A percentile compares a stretch with the other conserved stretches of the same genome.
Evolutionary conservation across 2,113 vertebrate species (phyloP).

Genomic region (Lipophrys pholis): DNA sequence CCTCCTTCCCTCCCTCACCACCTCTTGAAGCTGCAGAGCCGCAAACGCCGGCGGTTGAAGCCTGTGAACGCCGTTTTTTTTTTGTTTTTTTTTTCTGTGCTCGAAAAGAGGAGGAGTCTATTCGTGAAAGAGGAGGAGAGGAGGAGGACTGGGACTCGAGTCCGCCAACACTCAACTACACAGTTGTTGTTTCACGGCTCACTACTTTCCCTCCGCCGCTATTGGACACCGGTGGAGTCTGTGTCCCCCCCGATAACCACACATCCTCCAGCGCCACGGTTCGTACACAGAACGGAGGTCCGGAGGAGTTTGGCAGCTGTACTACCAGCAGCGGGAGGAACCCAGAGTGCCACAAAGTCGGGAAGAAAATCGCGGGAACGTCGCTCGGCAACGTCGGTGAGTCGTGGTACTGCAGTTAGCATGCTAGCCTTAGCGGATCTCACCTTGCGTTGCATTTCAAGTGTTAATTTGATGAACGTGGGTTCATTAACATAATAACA

Average conservation of each 20-base stretch:
- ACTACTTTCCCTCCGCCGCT: constrained; percentile 18
- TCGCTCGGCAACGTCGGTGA: constrained; percentile 55
- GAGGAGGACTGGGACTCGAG: constrained; percentile 13
- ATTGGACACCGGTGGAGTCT: constrained; percentile 7
- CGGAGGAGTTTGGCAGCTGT: background rate
- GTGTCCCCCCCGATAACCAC: background rate
- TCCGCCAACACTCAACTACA: constrained; percentile 16
- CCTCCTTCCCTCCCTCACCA: constrained; percentile 15
- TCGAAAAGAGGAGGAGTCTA: constrained; percentile 76
- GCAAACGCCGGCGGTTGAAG: constrained; percentile 34
- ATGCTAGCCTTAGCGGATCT: constrained; percentile 22
- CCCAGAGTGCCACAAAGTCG: background rate
- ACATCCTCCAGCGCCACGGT: background rate
- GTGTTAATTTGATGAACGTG: background rate
- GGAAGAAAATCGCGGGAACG: constrained; percentile 57
- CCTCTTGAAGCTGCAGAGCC: no score
- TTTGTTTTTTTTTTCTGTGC: background rate
- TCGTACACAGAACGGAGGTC: background rate
- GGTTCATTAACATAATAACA: background rate
- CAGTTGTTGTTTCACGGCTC: constrained; percentile 35
- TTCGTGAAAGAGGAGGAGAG: background rate
- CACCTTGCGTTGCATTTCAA: background rate
- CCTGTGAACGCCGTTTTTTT: constrained; percentile 1
- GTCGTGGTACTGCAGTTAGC: constrained; percentile 71
- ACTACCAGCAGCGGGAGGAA: constrained; percentile 4